Evolutionary conservation across 2,797 vertebrate genomes (phyloP), one percentile per base, ranked within the genome.

Genomic region (Sebastes iracundus): DNA sequence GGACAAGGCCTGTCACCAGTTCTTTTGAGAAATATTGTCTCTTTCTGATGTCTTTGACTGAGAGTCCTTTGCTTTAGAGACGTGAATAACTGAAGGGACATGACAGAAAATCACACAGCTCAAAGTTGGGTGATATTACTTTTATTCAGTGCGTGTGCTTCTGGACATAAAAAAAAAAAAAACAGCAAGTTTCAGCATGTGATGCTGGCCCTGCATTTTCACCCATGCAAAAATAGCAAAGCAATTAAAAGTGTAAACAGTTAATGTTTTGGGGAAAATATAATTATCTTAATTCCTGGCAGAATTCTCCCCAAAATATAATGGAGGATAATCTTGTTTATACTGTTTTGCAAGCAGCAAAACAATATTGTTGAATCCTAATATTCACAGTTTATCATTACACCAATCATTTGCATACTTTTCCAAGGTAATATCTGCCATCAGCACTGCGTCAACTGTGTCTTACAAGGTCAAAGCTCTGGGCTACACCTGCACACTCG

Each of bases 391-490:
- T 77, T 80, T 52, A 56, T 75, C 23, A 70, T 72, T 16, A 55
- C 7, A 22, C 53, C 58, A 12, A 75, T 81, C 22, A 81, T 87
- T 86, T 84, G 77, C 71, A 80, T 72, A 59, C 25, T 74, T 75
- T 82, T 80, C 64, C 81, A 85, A 92, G 76, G 81, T 69, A 77
- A 84, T 69, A 71, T 86, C 75, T 75, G 75, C 65, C 80, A 75
- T 74, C 69, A 76, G 60, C 56, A 66, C 60, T 20, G 53, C 32
- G 12, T 77, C 77, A 81, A 6, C 56, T 82, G 62, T 61, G 65
- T 80, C 62, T 83, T 63, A 72, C 90, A 92, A 93, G 92, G 90
- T 94, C 90, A 94, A 93, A 94, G 90, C 87, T 91, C 71, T 82
- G 84, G 91, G 93, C 90, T 84, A 76, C 83, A 88, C 71, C 76